Percentiles rank a stretch among this genome's conserved stretches.
phyloP scores from a whole-genome alignment of 2,113 vertebrate genomes.

The Dromas ardeola region DNA sequence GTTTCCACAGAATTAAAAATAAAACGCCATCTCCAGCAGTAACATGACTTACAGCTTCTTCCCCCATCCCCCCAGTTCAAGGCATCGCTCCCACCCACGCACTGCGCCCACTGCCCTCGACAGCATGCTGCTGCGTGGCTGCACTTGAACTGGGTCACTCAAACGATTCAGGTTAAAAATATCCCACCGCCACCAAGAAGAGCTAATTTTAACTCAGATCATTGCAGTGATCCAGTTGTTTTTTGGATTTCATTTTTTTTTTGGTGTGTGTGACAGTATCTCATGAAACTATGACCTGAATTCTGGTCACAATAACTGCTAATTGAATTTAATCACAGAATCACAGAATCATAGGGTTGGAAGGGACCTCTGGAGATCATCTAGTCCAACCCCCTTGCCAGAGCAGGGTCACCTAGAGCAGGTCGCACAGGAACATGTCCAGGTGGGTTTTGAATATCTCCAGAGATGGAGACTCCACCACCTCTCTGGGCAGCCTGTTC shows the following conservation, averaged over 20 bases:
- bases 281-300: not conserved
- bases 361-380: no score
- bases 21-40: not conserved
- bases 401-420: no score
- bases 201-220: slow-evolving; percentile 4
- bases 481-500: no score
- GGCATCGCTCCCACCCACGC: not conserved
- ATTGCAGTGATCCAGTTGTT: not conserved
- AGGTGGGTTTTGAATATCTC: no score
- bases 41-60: not conserved
- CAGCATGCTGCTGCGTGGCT: not conserved
- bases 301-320: not conserved
- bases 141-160: not conserved
- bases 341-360: no score
- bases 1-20: not conserved
- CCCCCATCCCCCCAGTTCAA: rapidly evolving
- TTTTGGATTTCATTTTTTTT: not conserved
- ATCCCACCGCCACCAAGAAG: not conserved
- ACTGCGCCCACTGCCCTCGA: not conserved
- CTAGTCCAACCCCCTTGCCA: no score
- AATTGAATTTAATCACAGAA: not conserved
- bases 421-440: no score
- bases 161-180: not conserved
- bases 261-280: not conserved
- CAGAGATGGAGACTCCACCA: no score